Conservation (phyloP, 2,888 invertebrate species). For the Mechanitis mazaeus region DNA sequence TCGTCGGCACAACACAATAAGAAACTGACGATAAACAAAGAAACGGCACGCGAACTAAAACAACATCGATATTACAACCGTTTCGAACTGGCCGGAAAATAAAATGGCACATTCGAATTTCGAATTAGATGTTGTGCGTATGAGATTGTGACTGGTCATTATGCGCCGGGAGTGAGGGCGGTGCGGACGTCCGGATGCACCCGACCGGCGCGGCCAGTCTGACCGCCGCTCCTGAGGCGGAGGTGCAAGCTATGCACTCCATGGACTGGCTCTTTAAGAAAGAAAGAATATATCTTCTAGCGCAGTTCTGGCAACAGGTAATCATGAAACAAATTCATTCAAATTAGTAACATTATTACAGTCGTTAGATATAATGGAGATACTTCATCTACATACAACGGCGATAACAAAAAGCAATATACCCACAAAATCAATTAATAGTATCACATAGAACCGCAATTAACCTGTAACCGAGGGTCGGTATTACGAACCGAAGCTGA, state of each 20-base stretch:
- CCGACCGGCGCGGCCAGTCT: slow-evolving; percentile 83
- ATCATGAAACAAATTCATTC: neutral
- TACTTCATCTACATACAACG: slow-evolving; percentile 11
- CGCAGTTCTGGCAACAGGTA: slow-evolving; percentile 98
- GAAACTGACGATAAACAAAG: slow-evolving; percentile 44
- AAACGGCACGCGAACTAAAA: slow-evolving; percentile 47
- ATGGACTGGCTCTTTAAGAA: slow-evolving; percentile 98
- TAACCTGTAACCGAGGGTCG: slow-evolving; percentile 35
- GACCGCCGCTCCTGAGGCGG: slow-evolving; percentile 90
- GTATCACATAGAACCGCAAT: slow-evolving; percentile 46
- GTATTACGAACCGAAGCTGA: slow-evolving; percentile 28
- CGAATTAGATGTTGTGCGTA: slow-evolving; percentile 33
- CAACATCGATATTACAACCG: slow-evolving; percentile 34
- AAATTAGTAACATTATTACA: slow-evolving; percentile 13
- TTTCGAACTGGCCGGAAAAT: slow-evolving; percentile 19
- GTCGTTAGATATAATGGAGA: slow-evolving; percentile 23
- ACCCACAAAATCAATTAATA: slow-evolving; percentile 64
- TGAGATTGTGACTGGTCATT: slow-evolving; percentile 46
- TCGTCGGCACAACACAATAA: slow-evolving; percentile 54
- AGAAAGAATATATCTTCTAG: slow-evolving; percentile 94
- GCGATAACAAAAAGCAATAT: slow-evolving; percentile 25
- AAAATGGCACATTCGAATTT: slow-evolving; percentile 43
- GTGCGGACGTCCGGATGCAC: slow-evolving; percentile 80
- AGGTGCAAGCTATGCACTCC: slow-evolving; percentile 95
- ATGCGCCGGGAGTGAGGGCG: slow-evolving; percentile 59